Base-by-base conservation (phyloP, 2,797 vertebrate species). In the Coracias cyanogaster region DNA sequence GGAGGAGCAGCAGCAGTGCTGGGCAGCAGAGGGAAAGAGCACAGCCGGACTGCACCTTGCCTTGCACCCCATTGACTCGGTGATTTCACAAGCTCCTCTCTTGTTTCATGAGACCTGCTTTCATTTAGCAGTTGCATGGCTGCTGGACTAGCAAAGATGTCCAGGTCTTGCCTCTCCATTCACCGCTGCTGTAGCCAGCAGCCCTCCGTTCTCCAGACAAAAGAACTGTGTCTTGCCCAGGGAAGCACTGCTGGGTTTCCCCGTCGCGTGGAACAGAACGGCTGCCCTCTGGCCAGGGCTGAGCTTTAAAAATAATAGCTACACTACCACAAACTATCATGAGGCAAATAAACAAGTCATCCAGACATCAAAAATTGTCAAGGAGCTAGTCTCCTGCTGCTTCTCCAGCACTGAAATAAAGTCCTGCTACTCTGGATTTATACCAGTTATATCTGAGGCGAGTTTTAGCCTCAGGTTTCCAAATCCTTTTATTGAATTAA, bases 401-500 rank as follows among this genome's bases (percentile, higher is more conserved):
- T 97, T 93, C 90, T 65, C 71, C 89, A 85, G 89, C 70, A 43
- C 73, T 79, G 78, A 89, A 96, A 93, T 89, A 8, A 93, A 92
- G 82, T 82, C 78, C 89, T 87, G 94, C 92, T 85, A 80, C 89
- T 80, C 67, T 95, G 81, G 94, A 89, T 73, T 93, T 82, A 83
- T 80, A 69, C 90, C 92, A 97, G 92, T 77, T 91, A 64, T 41
- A 86, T 89, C 77, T 92, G 78, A 92, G 78, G 55, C 9, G 0
- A 86, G 60, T n/a, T 92, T 93, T 91, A 94, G 86, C 79, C 64
- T 87, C 67, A 90, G 91, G 93, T 96, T 97, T 96, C 93, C 94
- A 96, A 91, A 90, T 65, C 82, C 80, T 82, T 92, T 94, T 89
- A 89, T 73, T 95, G 89, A 96, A 94, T 85, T 85, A 94, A 94